Evolutionary conservation across 2,113 vertebrate species (phyloP).

Genomic region (Microtus oregoni): DNA sequence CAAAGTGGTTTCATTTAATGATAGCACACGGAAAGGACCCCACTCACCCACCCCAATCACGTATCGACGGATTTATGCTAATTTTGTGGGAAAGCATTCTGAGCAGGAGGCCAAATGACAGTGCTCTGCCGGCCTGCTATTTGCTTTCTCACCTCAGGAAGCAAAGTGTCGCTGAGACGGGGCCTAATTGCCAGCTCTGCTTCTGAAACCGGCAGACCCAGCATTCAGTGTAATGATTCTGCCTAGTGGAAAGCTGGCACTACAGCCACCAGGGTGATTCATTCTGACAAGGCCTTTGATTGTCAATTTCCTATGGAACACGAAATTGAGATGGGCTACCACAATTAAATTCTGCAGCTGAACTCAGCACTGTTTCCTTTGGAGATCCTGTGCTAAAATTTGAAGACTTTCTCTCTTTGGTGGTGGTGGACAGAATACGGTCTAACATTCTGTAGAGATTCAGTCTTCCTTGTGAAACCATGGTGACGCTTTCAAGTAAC

Average conservation of each 20-base stretch:
- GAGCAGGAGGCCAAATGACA: not conserved
- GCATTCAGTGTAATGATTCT: constrained; percentile 34
- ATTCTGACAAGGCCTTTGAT: not conserved
- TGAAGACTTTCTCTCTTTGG: not conserved
- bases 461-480: not conserved
- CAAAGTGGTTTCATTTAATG: not conserved
- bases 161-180: not conserved
- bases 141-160: constrained; percentile 54
- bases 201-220: not conserved
- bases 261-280: not conserved
- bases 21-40: not conserved
- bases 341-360: constrained; percentile 33
- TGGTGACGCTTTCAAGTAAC: not conserved
- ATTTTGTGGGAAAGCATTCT: constrained; percentile 25
- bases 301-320: constrained; percentile 35
- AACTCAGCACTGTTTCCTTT: not conserved
- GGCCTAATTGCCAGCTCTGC: not conserved
- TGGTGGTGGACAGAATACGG: not conserved
- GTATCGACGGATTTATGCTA: constrained; percentile 9
- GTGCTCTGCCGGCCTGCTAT: not conserved
- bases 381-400: not conserved
- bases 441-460: not conserved
- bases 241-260: not conserved
- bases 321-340: constrained; percentile 1
- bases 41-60: not conserved